Percentiles rank a stretch among this genome's conserved stretches.
Evolutionary conservation across 1,140 invertebrate genomes (phyloP).

Genomic region (Neodiprion fabricii): DNA sequence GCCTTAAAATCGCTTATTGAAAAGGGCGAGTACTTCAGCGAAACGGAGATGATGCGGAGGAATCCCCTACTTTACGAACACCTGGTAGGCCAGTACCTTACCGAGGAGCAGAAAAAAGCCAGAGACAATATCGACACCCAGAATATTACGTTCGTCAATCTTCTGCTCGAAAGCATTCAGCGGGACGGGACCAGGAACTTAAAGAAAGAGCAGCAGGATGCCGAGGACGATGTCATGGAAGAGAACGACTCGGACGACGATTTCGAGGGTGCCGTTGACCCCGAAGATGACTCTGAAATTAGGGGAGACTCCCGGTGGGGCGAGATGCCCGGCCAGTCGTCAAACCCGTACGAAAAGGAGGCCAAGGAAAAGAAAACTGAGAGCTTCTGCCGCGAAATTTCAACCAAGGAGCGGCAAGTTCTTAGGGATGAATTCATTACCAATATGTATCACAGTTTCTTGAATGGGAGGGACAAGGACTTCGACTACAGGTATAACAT

Average conservation of each 20-base stretch:
- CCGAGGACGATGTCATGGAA: conserved; percentile 62
- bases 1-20: conserved; percentile 80
- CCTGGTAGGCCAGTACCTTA: conserved; percentile 83
- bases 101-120: conserved; percentile 74
- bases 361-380: background rate
- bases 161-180: conserved; percentile 74
- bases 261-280: conserved; percentile 57
- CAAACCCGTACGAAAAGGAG: background rate
- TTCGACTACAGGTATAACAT: conserved; percentile 78
- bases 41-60: conserved; percentile 90
- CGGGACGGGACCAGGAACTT: conserved; percentile 69
- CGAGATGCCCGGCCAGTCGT: conserved; percentile 14
- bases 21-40: conserved; percentile 84
- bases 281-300: conserved; percentile 43
- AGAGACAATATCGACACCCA: conserved; percentile 65
- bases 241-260: conserved; percentile 55
- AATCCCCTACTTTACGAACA: conserved; percentile 91
- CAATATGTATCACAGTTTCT: conserved; percentile 87
- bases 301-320: conserved; percentile 27
- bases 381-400: conserved; percentile 22
- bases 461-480: conserved; percentile 81
- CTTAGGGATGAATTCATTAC: conserved; percentile 84
- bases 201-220: conserved; percentile 69
- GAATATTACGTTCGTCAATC: conserved; percentile 70
- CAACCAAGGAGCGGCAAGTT: conserved; percentile 66